Evolutionary conservation across 2,888 invertebrate species (phyloP).

Genomic region (Isotomurus palustris): DNA sequence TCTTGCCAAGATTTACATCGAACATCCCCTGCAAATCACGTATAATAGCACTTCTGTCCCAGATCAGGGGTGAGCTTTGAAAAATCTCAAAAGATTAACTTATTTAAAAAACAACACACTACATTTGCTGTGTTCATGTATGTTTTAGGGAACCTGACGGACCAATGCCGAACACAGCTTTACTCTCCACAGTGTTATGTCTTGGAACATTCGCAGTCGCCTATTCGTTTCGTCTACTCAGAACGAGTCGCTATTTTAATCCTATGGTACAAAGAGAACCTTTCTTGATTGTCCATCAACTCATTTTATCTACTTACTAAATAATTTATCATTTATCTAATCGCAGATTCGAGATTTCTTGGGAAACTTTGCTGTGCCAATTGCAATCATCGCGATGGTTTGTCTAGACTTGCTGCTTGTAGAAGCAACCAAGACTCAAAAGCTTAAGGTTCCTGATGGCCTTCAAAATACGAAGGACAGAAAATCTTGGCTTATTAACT

Average conservation of each 20-base stretch:
- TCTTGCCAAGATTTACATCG: constrained; percentile 56
- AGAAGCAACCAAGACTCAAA: constrained; percentile 48
- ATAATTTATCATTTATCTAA: not conserved
- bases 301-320: not conserved
- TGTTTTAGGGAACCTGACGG: not conserved
- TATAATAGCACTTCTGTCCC: too few relatives aligned
- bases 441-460: constrained; percentile 53
- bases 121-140: not conserved
- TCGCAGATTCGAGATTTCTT: constrained; percentile 52
- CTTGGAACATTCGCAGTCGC: constrained; percentile 57
- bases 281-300: too few relatives aligned
- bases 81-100: too few relatives aligned
- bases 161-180: constrained; percentile 56
- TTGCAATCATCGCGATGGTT: constrained; percentile 54
- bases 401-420: constrained; percentile 50
- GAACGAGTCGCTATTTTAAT: constrained; percentile 56
- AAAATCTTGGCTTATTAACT: constrained; percentile 72
- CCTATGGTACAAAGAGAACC: too few relatives aligned
- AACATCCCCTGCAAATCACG: constrained; percentile 25
- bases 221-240: constrained; percentile 52
- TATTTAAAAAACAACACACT: too few relatives aligned
- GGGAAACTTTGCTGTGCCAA: constrained; percentile 55
- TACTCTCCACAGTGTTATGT: constrained; percentile 54
- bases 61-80: too few relatives aligned
- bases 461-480: constrained; percentile 45